Conservation (phyloP, 1,140 invertebrate genomes). For the Caerostris darwini region DNA sequence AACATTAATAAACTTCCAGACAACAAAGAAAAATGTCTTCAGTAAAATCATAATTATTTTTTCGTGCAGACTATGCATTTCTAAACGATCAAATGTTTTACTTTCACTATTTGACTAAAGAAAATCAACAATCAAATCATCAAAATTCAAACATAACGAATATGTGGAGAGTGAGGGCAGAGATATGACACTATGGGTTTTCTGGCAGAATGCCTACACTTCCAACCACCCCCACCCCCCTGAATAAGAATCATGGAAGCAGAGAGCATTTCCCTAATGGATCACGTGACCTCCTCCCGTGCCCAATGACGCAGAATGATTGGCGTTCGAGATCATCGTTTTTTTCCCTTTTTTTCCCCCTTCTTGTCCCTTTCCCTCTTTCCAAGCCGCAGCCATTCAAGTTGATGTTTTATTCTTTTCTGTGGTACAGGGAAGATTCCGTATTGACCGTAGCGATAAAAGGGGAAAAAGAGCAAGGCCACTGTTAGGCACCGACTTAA, state of each 20-base stretch:
- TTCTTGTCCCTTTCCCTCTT: neutral
- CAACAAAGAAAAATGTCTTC: neutral
- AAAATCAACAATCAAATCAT: neutral
- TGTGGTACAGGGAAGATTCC: neutral
- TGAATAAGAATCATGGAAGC: neutral
- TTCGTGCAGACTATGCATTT: neutral
- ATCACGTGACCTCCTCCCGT: constrained; percentile 74
- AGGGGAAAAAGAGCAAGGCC: neutral
- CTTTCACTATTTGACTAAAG: neutral
- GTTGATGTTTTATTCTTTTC: constrained; percentile 54
- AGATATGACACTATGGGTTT: neutral
- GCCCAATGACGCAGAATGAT: constrained; percentile 74
- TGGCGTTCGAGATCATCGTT: constrained; percentile 66
- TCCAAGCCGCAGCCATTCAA: neutral
- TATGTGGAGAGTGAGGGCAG: neutral
- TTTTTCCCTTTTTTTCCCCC: neutral
- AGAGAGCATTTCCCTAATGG: constrained; percentile 68
- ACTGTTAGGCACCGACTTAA: neutral
- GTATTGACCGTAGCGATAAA: constrained; percentile 5
- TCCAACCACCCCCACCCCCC: neutral
- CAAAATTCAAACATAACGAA: neutral
- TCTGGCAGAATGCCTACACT: constrained; percentile 41
- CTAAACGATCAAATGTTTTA: neutral
- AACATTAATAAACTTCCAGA: neutral
- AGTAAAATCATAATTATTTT: neutral